Percentiles rank a stretch among this genome's conserved stretches.
These are phyloP conservation scores for Larimichthys polyactis DNA, from an alignment of 2,113 vertebrate species.

Conservation along the genomic window DNA sequence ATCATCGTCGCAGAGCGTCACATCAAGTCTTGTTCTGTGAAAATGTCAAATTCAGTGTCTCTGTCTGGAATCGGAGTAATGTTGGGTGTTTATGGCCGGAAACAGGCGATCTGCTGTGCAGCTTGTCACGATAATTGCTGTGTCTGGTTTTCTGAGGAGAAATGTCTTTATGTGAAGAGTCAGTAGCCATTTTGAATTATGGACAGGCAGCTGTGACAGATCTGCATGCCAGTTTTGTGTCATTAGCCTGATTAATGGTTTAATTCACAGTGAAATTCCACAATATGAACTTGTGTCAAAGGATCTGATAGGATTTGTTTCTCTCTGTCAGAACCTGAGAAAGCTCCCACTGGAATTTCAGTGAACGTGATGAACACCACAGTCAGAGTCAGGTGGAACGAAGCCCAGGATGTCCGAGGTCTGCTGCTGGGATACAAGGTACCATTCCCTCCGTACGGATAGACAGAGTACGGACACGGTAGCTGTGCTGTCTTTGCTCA, in stretches of 20 bases:
- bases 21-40: not conserved
- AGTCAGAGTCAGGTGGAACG: slow-evolving; percentile 83
- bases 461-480: too few relatives aligned
- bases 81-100: not conserved
- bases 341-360: slow-evolving; percentile 73
- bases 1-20: not conserved
- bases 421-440: slow-evolving; percentile 89
- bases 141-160: not conserved
- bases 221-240: not conserved
- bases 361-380: slow-evolving; percentile 80
- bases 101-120: not conserved
- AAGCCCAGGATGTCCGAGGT: slow-evolving; percentile 81
- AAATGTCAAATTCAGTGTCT: not conserved
- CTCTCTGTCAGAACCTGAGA: slow-evolving; percentile 80
- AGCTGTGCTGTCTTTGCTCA: not conserved
- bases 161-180: not conserved
- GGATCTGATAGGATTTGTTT: too few relatives aligned
- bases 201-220: not conserved
- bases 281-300: too few relatives aligned
- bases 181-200: not conserved
- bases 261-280: too few relatives aligned
- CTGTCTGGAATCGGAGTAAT: not conserved
- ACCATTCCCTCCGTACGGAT: not conserved
- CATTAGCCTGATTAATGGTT: not conserved
- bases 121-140: not conserved